phyloP scores from a whole-genome alignment of 2,797 vertebrate species.

The Nyctalus aviator region DNA sequence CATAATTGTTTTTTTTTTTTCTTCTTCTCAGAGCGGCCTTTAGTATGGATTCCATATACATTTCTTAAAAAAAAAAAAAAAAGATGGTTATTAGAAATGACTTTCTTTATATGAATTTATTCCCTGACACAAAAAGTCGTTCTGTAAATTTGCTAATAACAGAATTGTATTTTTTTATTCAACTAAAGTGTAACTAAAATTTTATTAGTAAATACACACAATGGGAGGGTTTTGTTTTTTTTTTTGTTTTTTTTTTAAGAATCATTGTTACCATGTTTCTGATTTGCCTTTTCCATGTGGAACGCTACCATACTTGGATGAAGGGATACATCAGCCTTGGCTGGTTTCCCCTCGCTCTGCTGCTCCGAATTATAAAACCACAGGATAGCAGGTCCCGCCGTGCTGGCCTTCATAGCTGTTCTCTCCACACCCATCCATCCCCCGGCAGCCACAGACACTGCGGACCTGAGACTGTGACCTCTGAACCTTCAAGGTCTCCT shows the following conservation, averaged over 20 bases:
- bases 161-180: not conserved
- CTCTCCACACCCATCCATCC: not conserved
- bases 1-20: not conserved
- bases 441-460: not conserved
- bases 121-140: not conserved
- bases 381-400: not conserved
- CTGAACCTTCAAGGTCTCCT: not conserved
- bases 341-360: not conserved
- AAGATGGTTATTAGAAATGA: not conserved
- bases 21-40: not conserved
- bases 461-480: not conserved
- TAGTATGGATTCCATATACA: not conserved
- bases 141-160: not conserved
- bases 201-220: not conserved
- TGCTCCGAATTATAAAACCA: not conserved
- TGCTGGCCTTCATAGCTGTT: not conserved
- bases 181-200: not conserved
- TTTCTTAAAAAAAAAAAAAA: conserved; percentile 25
- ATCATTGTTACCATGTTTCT: not conserved
- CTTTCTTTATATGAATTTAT: not conserved
- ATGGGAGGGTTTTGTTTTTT: no score
- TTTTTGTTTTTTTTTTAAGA: not conserved
- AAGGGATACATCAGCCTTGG: not conserved
- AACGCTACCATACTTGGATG: not conserved
- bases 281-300: not conserved